phyloP scores from a whole-genome alignment of 2,113 vertebrate genomes.

The Austrofundulus limnaeus region DNA sequence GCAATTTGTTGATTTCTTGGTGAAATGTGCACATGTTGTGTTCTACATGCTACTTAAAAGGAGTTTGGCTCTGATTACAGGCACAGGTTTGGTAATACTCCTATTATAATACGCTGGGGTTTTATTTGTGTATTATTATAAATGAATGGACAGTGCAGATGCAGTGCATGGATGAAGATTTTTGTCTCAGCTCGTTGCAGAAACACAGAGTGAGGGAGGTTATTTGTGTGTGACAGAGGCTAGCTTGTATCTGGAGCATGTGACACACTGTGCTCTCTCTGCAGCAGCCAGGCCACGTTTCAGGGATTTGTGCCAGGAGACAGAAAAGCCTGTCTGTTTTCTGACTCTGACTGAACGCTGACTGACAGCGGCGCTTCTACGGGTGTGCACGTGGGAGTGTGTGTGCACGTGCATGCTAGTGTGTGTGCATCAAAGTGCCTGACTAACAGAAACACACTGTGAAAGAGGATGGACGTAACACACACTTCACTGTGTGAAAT shows the following conservation, averaged over 20 bases:
- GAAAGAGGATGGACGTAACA: constrained; percentile 15
- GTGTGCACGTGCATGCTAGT: not conserved
- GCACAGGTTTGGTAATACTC: not conserved
- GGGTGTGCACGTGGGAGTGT: constrained; percentile 5
- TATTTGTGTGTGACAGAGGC: constrained; percentile 65
- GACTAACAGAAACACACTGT: constrained; percentile 34
- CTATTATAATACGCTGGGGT: too few relatives aligned
- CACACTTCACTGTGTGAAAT: constrained; percentile 24
- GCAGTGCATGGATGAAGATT: constrained; percentile 21
- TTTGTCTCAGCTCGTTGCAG: constrained; percentile 2
- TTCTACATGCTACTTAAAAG: too few relatives aligned
- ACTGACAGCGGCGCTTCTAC: constrained; percentile 63
- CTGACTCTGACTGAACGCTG: constrained; percentile 48
- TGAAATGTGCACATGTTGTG: too few relatives aligned
- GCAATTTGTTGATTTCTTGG: too few relatives aligned
- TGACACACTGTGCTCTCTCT: constrained; percentile 73
- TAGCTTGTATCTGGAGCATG: constrained; percentile 69
- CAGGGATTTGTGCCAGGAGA: constrained; percentile 53
- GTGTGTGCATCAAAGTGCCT: too few relatives aligned
- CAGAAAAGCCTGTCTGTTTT: constrained; percentile 68
- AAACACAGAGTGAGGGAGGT: constrained; percentile 27
- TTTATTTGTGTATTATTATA: not conserved
- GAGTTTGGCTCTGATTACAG: too few relatives aligned
- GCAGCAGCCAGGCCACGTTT: constrained; percentile 55
- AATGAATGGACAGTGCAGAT: constrained; percentile 27